Evolutionary conservation across 2,888 invertebrate species (phyloP), one percentile per base, ranked within the genome.

Genomic region (Tridacna crocea): DNA sequence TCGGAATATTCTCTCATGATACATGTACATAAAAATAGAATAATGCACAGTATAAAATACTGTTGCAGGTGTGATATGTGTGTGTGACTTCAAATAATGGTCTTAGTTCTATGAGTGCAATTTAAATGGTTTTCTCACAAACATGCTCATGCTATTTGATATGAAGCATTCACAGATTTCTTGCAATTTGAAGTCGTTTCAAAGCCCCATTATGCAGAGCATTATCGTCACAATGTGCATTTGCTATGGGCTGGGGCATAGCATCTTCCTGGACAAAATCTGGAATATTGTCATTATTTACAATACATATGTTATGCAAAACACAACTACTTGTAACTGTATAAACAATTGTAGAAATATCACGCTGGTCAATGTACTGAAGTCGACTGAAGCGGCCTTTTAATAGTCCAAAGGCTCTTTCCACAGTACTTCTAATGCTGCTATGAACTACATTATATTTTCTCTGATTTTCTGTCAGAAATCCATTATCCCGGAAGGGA

Each of bases 401-500:
- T 36, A 73, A 48, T 26, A 73, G 51, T 19, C 73, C 78, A 72
- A 78, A 78, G 15, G 78, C 78, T 27, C 73, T 22, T 55, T 73
- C 73, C 13, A 72, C 73, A 19, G n/a, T 73, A 51, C 68, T 36
- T 27, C 73, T 15, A 24, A 58, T 79, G 47, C 68, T 66, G 27
- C 63, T 48, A 46, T 79, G 79, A 19, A 47, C 47, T 13, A 63
- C 19, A 65, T 78, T 78, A 46, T 61, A 79, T 3, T 66, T 55
- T 27, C 15, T 72, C 36, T 55, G 72, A 55, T 24, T 22, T 27
- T 55, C 72, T n/a, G 65, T 75, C 4, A 82, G 68, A 60, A 79
- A 75, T 19, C 79, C 79, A 60, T 72, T 82, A 63, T 82, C 79
- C 27, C 76, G 26, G 60, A 72, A 82, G n/a, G 82, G 82, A 19